phyloP scores from a whole-genome alignment of 2,888 invertebrate genomes.

The Antheraea assamensis region DNA sequence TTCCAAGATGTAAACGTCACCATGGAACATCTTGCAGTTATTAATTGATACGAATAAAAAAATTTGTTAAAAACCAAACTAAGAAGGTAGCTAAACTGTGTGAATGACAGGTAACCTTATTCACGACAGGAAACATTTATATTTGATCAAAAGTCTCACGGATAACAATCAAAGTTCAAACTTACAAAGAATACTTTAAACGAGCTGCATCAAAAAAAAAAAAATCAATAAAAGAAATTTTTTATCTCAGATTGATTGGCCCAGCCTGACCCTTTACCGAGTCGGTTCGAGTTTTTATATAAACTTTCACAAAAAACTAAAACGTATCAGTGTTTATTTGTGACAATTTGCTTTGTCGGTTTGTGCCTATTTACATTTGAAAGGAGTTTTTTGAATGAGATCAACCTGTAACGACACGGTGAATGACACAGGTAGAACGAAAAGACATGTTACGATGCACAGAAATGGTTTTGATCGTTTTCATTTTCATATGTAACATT shows the following conservation, averaged over 20 bases:
- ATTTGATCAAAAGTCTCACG: slow-evolving; percentile 61
- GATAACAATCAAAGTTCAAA: slow-evolving; percentile 69
- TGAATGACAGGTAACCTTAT: slow-evolving; percentile 21
- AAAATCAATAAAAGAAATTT: slow-evolving; percentile 71
- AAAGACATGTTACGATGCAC: slow-evolving; percentile 44
- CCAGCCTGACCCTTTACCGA: slow-evolving; percentile 76
- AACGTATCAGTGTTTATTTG: slow-evolving; percentile 81
- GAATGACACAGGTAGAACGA: slow-evolving; percentile 75
- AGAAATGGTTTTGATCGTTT: slow-evolving; percentile 51
- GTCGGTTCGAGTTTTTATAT: slow-evolving; percentile 70
- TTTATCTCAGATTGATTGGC: slow-evolving; percentile 80
- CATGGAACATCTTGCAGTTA: slow-evolving; percentile 8
- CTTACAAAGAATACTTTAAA: slow-evolving; percentile 57
- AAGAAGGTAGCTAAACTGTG: slow-evolving; percentile 19
- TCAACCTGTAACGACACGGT: slow-evolving; percentile 78
- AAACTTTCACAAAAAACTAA: slow-evolving; percentile 71
- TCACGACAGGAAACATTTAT: slow-evolving; percentile 51
- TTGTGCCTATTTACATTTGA: slow-evolving; percentile 80
- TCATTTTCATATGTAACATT: neutral
- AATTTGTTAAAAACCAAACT: neutral
- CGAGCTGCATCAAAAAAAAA: slow-evolving; percentile 48
- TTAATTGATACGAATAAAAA: slow-evolving; percentile 1
- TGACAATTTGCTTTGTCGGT: slow-evolving; percentile 83
- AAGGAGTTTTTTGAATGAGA: slow-evolving; percentile 66
- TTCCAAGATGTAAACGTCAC: slow-evolving; percentile 1